Evolutionary conservation across 1,140 invertebrate species (phyloP).

Genomic region (Teleopsis dalmanni): DNA sequence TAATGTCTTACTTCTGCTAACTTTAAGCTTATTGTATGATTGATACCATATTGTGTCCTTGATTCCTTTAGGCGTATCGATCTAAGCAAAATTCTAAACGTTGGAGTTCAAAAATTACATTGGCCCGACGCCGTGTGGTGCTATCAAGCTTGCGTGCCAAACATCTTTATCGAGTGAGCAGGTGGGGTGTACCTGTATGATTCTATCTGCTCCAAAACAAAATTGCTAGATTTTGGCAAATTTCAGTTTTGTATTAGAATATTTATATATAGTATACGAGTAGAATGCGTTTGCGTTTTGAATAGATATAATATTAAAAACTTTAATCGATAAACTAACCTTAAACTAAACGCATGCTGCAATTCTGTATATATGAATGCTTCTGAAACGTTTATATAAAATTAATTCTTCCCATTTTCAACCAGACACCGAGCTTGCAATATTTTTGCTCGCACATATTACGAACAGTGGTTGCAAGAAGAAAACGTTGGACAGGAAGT

Average conservation of each 20-base stretch:
- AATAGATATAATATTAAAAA: too few species aligned
- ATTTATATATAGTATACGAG: too few species aligned
- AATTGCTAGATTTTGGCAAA: too few species aligned
- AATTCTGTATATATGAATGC: background rate
- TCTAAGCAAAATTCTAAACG: slow-evolving; percentile 59
- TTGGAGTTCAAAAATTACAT: slow-evolving; percentile 86
- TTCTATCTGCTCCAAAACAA: background rate
- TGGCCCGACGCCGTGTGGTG: slow-evolving; percentile 88
- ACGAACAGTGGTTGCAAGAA: slow-evolving; percentile 89
- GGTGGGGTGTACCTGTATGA: slow-evolving; percentile 62
- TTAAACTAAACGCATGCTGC: slow-evolving; percentile 2
- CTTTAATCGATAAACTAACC: background rate
- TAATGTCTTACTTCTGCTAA: slow-evolving; percentile 4
- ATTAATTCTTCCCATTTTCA: background rate
- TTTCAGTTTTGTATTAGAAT: too few species aligned
- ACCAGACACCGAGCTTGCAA: slow-evolving; percentile 94
- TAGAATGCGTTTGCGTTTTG: too few species aligned
- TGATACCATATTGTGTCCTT: slow-evolving; percentile 23
- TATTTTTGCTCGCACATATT: slow-evolving; percentile 90
- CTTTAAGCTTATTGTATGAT: background rate
- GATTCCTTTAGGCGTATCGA: slow-evolving; percentile 60
- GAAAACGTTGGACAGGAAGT: slow-evolving; percentile 94
- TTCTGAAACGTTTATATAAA: background rate
- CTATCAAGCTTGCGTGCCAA: slow-evolving; percentile 90
- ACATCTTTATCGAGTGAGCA: slow-evolving; percentile 84